phyloP scores from a whole-genome alignment of 2,113 vertebrate species.

The Cyanoderma ruficeps region DNA sequence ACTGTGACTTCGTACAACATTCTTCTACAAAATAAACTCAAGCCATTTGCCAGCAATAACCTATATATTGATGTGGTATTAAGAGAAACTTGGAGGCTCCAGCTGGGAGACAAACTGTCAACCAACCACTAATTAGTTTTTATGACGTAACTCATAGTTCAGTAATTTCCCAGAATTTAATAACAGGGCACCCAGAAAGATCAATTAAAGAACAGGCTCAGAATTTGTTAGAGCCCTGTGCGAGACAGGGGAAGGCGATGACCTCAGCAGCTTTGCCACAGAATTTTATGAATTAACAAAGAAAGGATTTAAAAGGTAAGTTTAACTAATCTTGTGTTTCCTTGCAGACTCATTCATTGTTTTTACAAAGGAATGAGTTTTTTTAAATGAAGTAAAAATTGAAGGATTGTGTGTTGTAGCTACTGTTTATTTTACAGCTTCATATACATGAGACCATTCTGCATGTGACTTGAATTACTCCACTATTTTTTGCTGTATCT shows the following conservation, averaged over 20 bases:
- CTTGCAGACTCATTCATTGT: conserved; percentile 34
- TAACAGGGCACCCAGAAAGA: conserved; percentile 58
- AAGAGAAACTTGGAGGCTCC: conserved; percentile 39
- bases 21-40: conserved; percentile 51
- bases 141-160: conserved; percentile 69
- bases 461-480: background rate
- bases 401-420: background rate
- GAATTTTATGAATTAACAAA: conserved; percentile 76
- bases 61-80: conserved; percentile 21
- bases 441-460: background rate
- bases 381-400: conserved; percentile 9
- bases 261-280: conserved; percentile 53
- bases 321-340: conserved; percentile 40
- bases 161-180: conserved; percentile 72
- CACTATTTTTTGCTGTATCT: background rate
- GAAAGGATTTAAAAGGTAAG: conserved; percentile 62
- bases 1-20: conserved; percentile 13
- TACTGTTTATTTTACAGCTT: conserved; percentile 45
- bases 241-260: conserved; percentile 41
- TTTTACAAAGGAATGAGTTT: conserved; percentile 27
- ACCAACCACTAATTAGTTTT: conserved; percentile 66
- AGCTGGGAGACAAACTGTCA: conserved; percentile 68
- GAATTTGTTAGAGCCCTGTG: conserved; percentile 51
- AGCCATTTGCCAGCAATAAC: conserved; percentile 45
- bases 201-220: conserved; percentile 64